phyloP scores from a whole-genome alignment of 2,888 invertebrate genomes.

The Cheilosia vulpina region DNA sequence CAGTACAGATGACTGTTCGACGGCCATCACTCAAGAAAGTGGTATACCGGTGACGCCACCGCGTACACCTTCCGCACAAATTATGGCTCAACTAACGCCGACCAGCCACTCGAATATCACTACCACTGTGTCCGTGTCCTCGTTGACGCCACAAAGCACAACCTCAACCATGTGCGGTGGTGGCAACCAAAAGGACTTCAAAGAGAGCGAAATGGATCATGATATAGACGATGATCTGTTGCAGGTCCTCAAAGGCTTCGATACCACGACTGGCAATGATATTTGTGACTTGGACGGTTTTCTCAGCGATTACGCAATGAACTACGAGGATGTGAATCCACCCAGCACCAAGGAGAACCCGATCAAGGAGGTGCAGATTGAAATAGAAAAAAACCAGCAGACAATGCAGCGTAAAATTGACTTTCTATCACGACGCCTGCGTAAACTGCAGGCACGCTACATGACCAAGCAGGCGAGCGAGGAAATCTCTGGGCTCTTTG shows the following conservation, averaged over 20 bases:
- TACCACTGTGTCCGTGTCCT: constrained; percentile 52
- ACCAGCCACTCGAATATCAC: constrained; percentile 60
- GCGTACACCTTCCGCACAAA: constrained; percentile 70
- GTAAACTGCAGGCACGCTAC: constrained; percentile 90
- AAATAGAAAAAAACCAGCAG: constrained; percentile 80
- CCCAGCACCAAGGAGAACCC: constrained; percentile 74
- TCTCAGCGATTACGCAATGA: constrained; percentile 79
- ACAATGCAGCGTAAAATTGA: constrained; percentile 89
- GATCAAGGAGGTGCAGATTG: constrained; percentile 78
- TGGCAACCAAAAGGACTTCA: constrained; percentile 84
- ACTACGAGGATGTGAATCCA: constrained; percentile 77
- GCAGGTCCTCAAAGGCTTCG: constrained; percentile 91
- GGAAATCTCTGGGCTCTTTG: constrained; percentile 91
- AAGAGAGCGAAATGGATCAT: constrained; percentile 88
- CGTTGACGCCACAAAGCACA: constrained; percentile 79
- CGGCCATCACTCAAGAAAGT: constrained; percentile 70
- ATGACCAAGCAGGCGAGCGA: constrained; percentile 91
- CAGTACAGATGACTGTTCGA: constrained; percentile 78
- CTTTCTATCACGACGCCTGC: constrained; percentile 88
- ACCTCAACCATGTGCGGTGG: constrained; percentile 75
- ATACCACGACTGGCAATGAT: constrained; percentile 81
- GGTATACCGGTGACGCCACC: constrained; percentile 71
- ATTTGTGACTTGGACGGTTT: constrained; percentile 82
- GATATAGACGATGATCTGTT: constrained; percentile 89
- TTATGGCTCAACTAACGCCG: constrained; percentile 63